These are phyloP conservation scores for Alcedo atthis DNA, from an alignment of 2,797 vertebrate genomes.

Conservation along the genomic window DNA sequence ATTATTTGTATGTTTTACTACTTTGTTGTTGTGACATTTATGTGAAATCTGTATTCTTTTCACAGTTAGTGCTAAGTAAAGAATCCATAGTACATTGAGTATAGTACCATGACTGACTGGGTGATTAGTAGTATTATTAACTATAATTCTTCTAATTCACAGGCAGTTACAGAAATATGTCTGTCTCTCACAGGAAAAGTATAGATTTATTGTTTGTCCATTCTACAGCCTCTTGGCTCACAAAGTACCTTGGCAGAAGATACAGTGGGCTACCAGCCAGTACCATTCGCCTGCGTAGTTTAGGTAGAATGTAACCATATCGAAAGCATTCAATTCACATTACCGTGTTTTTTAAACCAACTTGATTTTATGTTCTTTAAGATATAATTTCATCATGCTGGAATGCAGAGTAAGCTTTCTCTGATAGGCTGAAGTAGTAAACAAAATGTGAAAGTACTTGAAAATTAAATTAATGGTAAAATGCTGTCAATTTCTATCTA, in stretches of 20 bases:
- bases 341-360: constrained; percentile 34
- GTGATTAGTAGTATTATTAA: background rate
- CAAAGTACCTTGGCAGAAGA: constrained; percentile 1
- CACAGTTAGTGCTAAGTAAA: constrained; percentile 31
- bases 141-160: constrained; percentile 13
- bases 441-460: constrained; percentile 31
- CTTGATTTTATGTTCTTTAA: constrained; percentile 52
- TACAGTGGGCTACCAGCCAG: constrained; percentile 30
- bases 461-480: constrained; percentile 67
- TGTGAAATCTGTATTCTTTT: constrained; percentile 17
- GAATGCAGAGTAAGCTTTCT: constrained; percentile 40
- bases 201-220: constrained; percentile 27
- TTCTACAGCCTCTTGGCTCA: constrained; percentile 27
- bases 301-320: constrained; percentile 33
- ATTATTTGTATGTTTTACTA: constrained; percentile 2
- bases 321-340: constrained; percentile 47
- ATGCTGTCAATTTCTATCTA: constrained; percentile 27
- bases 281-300: constrained; percentile 12
- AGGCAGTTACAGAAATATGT: constrained; percentile 16
- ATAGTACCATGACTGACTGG: constrained; percentile 16
- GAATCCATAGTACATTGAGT: background rate
- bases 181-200: background rate
- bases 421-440: constrained; percentile 52
- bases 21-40: constrained; percentile 29
- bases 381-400: constrained; percentile 27